Conservation (phyloP, 2,113 vertebrate species). For the Oxygymnocypris stewartii region DNA sequence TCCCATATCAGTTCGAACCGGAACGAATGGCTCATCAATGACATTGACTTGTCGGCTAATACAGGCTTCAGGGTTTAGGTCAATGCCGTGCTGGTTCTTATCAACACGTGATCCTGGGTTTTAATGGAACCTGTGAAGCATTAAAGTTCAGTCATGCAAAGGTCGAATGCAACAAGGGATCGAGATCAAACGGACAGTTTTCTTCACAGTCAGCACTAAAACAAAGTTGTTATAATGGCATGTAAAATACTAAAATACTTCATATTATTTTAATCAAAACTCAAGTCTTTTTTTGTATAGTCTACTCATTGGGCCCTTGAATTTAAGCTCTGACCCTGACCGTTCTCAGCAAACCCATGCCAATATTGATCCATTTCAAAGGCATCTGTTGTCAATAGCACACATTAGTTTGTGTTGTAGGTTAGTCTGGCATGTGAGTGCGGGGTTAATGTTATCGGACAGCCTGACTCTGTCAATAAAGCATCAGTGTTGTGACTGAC, state of each 20-base stretch:
- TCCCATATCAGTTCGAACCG: constrained; percentile 58
- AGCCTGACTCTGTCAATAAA: constrained; percentile 39
- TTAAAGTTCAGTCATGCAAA: constrained; percentile 54
- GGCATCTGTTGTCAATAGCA: constrained; percentile 30
- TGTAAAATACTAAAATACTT: not conserved
- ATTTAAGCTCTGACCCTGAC: constrained; percentile 12
- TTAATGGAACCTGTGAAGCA: constrained; percentile 64
- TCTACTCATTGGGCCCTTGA: not conserved
- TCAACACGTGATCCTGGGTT: constrained; percentile 64
- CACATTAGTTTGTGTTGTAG: constrained; percentile 18
- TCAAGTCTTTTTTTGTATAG: not conserved
- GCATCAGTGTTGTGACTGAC: constrained; percentile 49
- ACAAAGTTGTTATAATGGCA: not conserved
- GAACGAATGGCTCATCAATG: constrained; percentile 57
- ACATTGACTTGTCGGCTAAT: constrained; percentile 57
- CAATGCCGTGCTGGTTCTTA: constrained; percentile 68
- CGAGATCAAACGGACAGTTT: constrained; percentile 17
- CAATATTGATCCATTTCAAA: constrained; percentile 32
- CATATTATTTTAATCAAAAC: not conserved
- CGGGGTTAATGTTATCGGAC: constrained; percentile 21
- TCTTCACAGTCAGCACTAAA: constrained; percentile 26
- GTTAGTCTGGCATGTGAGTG: constrained; percentile 32
- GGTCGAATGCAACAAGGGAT: not conserved
- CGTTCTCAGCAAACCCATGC: not conserved
- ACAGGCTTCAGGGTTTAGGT: constrained; percentile 61